Conservation (phyloP, 1,140 invertebrate species). For the Anagrus nilaparvatae region DNA sequence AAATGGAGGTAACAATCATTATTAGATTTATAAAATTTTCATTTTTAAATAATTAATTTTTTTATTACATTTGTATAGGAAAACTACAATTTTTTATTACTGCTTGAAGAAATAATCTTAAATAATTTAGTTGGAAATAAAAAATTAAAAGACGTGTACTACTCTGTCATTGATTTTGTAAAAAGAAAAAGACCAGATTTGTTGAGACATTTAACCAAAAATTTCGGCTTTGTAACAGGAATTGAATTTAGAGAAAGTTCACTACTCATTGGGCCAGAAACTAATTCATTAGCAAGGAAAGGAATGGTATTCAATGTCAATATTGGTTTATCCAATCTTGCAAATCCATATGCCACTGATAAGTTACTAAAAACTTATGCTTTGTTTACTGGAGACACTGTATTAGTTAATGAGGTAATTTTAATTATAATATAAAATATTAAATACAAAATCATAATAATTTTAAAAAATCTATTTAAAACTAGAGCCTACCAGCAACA, state of each 20-base stretch:
- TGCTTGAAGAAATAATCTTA: constrained; percentile 82
- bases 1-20: constrained; percentile 52
- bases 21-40: no score
- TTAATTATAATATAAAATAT: no score
- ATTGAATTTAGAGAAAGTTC: constrained; percentile 96
- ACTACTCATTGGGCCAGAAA: constrained; percentile 85
- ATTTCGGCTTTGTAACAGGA: constrained; percentile 90
- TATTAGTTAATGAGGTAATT: constrained; percentile 80
- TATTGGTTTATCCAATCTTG: constrained; percentile 82
- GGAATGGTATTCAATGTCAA: constrained; percentile 97
- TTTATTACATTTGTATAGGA: constrained; percentile 43
- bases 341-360: constrained; percentile 72
- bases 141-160: constrained; percentile 82
- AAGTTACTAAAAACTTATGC: constrained; percentile 85
- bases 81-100: constrained; percentile 87
- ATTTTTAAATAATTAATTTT: background rate
- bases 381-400: constrained; percentile 95
- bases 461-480: background rate
- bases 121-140: constrained; percentile 72
- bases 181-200: constrained; percentile 80
- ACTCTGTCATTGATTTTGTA: constrained; percentile 68
- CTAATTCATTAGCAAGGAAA: constrained; percentile 65
- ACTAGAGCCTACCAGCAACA: constrained; percentile 63
- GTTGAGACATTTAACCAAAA: constrained; percentile 86
- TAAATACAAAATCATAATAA: background rate